Conservation (phyloP, 2,888 invertebrate genomes). For the Drosophila sordidula region DNA sequence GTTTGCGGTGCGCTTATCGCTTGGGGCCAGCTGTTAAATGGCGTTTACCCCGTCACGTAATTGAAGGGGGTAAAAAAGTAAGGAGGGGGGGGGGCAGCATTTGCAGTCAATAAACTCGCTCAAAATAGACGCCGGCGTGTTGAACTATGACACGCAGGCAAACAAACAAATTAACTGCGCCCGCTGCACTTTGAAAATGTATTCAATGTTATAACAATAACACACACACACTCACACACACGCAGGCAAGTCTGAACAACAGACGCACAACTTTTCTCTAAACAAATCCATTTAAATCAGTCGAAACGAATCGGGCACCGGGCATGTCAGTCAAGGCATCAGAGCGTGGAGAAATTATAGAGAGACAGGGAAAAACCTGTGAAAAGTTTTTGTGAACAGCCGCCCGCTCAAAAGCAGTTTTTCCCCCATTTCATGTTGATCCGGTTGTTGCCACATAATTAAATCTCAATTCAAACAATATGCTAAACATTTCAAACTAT, state of each 20-base stretch:
- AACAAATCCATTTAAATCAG: constrained; percentile 63
- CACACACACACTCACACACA: constrained; percentile 22
- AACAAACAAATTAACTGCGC: constrained; percentile 76
- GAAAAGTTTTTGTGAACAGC: constrained; percentile 45
- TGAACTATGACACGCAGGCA: constrained; percentile 77
- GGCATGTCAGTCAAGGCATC: constrained; percentile 52
- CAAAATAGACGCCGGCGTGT: constrained; percentile 65
- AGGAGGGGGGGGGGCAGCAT: constrained; percentile 12
- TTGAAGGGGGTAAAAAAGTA: too few relatives aligned
- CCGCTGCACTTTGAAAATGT: constrained; percentile 34
- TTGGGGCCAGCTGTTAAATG: constrained; percentile 50
- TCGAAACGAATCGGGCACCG: constrained; percentile 14
- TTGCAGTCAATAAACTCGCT: constrained; percentile 67
- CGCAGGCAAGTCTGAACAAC: constrained; percentile 16
- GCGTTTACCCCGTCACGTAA: constrained; percentile 37
- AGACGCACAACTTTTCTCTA: constrained; percentile 55
- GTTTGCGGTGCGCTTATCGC: constrained; percentile 10
- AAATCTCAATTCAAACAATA: constrained; percentile 78
- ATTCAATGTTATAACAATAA: constrained; percentile 47
- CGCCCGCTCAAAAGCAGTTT: constrained; percentile 19
- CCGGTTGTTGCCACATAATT: constrained; percentile 79
- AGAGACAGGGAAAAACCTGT: constrained; percentile 24
- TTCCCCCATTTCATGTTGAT: constrained; percentile 29
- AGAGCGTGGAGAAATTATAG: constrained; percentile 10
- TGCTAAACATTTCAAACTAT: constrained; percentile 74